These are phyloP conservation scores for Drosophila ogumai DNA, from an alignment of 1,140 invertebrate species.

Conservation along the genomic window DNA sequence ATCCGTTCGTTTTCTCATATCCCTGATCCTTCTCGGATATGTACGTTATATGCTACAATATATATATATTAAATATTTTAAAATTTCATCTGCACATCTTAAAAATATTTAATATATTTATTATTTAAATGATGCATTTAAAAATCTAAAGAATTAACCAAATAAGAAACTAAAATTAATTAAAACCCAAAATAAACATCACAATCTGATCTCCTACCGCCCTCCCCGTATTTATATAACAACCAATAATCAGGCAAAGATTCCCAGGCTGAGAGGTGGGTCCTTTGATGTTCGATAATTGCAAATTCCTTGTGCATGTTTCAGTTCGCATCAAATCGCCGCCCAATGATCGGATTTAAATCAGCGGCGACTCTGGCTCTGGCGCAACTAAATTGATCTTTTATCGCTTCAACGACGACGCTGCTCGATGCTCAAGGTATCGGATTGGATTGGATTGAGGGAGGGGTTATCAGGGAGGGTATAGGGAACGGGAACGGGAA, in stretches of 20 bases:
- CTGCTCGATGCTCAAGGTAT: slow-evolving; percentile 16
- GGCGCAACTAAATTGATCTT: slow-evolving; percentile 83
- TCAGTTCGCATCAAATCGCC: slow-evolving; percentile 82
- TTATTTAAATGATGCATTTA: too few relatives aligned
- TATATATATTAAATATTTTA: neutral
- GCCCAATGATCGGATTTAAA: slow-evolving; percentile 83
- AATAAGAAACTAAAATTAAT: neutral
- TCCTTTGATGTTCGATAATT: slow-evolving; percentile 82
- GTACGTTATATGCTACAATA: too few relatives aligned
- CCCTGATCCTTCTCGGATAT: too few relatives aligned
- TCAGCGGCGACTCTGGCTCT: slow-evolving; percentile 57
- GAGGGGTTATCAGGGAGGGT: neutral
- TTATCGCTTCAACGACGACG: slow-evolving; percentile 77
- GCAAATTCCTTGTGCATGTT: slow-evolving; percentile 83
- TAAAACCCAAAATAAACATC: neutral
- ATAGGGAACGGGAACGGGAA: neutral
- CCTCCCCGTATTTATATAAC: neutral
- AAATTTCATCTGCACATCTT: too few relatives aligned
- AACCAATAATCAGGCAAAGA: slow-evolving; percentile 2
- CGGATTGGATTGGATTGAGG: slow-evolving; percentile 8
- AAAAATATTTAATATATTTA: too few relatives aligned
- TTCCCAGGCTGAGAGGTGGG: slow-evolving; percentile 13
- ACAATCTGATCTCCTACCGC: neutral
- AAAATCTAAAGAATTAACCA: neutral
- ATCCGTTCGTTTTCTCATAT: too few relatives aligned